These are phyloP conservation scores for Lepidocolaptes lacrymiger DNA, from an alignment of 2,797 vertebrate genomes.

Conservation along the genomic window DNA sequence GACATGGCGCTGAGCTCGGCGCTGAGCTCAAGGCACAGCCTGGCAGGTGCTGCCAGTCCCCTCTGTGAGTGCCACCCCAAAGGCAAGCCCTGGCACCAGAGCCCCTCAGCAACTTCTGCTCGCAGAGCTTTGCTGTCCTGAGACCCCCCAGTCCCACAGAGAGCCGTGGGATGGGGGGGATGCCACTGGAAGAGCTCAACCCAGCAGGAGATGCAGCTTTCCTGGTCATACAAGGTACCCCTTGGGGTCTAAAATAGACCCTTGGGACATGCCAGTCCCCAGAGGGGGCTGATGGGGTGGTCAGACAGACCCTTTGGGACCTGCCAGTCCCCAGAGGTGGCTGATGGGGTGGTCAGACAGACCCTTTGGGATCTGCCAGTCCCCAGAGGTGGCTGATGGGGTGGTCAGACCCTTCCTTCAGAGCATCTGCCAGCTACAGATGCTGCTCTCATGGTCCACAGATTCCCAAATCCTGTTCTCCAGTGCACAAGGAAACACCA, in stretches of 20 bases:
- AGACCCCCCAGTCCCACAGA: fast-evolving
- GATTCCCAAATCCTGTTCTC: background rate
- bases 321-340: background rate
- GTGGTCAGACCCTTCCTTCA: background rate
- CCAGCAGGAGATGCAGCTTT: background rate
- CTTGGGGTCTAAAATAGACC: background rate
- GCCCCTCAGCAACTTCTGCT: fast-evolving
- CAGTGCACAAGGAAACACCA: background rate
- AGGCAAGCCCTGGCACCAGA: background rate
- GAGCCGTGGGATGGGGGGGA: background rate
- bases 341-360: background rate
- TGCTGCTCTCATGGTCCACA: fast-evolving
- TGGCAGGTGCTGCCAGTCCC: background rate
- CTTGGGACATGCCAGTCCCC: background rate
- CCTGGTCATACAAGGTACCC: background rate
- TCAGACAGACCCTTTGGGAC: background rate
- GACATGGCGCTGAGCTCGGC: background rate
- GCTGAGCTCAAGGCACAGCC: background rate
- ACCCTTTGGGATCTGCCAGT: background rate
- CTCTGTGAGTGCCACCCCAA: background rate
- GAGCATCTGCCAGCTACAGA: background rate
- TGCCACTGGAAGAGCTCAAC: background rate
- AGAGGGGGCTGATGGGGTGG: background rate
- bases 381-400: background rate
- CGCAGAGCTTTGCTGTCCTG: background rate